A percentile compares a stretch with the other conserved stretches of the same genome.
These are phyloP conservation scores for Galeruca laticollis DNA, from an alignment of 2,888 invertebrate genomes.

Conservation along the genomic window DNA sequence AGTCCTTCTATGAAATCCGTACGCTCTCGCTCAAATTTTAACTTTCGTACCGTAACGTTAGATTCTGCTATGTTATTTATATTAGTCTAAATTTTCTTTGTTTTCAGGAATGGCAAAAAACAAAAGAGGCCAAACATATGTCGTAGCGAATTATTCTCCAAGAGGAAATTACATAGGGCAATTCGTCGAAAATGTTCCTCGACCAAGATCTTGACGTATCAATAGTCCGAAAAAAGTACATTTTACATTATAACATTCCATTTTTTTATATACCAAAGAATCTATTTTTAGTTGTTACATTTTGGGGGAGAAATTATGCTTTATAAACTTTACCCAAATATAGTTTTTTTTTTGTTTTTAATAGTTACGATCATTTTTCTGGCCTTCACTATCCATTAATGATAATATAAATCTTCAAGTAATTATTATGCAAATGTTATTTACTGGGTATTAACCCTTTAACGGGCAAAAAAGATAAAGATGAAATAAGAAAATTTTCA, in stretches of 20 bases:
- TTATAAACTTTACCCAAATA: background rate
- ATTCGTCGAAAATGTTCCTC: conserved; percentile 77
- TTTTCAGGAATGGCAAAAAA: conserved; percentile 71
- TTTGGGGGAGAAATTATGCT: conserved; percentile 2
- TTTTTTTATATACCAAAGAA: conserved; percentile 27
- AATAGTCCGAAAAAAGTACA: conserved; percentile 40
- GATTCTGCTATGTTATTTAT: too few relatives aligned
- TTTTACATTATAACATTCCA: conserved; percentile 41
- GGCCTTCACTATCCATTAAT: too few relatives aligned
- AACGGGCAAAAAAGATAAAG: too few relatives aligned
- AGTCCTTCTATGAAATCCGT: too few relatives aligned
- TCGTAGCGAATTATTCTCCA: conserved; percentile 88
- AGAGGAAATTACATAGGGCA: conserved; percentile 84
- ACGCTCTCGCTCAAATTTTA: too few relatives aligned
- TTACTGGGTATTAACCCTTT: too few relatives aligned
- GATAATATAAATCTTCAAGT: too few relatives aligned
- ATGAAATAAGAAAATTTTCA: too few relatives aligned
- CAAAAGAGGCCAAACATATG: conserved; percentile 82
- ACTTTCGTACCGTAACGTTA: too few relatives aligned
- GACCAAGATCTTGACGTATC: conserved; percentile 63
- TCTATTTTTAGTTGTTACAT: background rate
- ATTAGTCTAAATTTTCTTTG: too few relatives aligned
- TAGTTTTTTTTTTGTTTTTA: background rate
- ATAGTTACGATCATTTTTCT: background rate
- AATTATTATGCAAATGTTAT: too few relatives aligned